Evolutionary conservation across 30 jellyfish, hydroid and myxozoan species (phyloP), one percentile per base, ranked within the genome.

Genomic region (Mastigias papua): DNA sequence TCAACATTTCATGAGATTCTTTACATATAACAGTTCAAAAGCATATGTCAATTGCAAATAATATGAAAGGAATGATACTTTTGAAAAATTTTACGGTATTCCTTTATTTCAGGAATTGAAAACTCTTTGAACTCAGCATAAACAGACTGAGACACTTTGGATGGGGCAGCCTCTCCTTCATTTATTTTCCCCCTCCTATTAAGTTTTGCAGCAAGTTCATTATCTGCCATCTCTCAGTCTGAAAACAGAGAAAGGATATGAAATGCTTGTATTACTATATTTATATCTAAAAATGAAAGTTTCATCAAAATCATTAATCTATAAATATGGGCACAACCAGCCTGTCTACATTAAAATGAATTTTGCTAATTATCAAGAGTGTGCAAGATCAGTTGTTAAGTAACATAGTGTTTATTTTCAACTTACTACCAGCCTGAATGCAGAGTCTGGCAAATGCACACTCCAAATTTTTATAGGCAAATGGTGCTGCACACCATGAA

Each of bases 121-220:
- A 93, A 93, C 61, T 93, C 97, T 42, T 83, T 78, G 90, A 93
- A 93, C 68, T 93, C 98, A 17, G 98, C 93, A 81, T 93, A 93
- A 25, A 87, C 90, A 13, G 93, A 83, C 65, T 83, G 93, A 6
- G 93, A 83, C 8, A 83, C 93, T 73, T 93, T 93, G n/a, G 82
- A 27, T 48, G 98, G 98, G 19, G 95, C 95, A 29, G 87, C 95
- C 61, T 88, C 95, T 31, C 98, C 98, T 62, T 93, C 98, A 67
- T 93, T 93, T 31, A 93, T 95, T 42, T 91, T 74, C 22, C 77
- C 86, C 60, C 98, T 67, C 27, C 93, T 91, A 9, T 86, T 86
- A 57, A 93, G 83, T 34, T 93, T 93, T 54, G 70, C 83, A 8
- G 92, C 85, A 22, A 93, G 75, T 42, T 93, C 98, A 51, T 71